Conservation (phyloP, 2,113 vertebrate species). For the Oceanodroma tethys region DNA sequence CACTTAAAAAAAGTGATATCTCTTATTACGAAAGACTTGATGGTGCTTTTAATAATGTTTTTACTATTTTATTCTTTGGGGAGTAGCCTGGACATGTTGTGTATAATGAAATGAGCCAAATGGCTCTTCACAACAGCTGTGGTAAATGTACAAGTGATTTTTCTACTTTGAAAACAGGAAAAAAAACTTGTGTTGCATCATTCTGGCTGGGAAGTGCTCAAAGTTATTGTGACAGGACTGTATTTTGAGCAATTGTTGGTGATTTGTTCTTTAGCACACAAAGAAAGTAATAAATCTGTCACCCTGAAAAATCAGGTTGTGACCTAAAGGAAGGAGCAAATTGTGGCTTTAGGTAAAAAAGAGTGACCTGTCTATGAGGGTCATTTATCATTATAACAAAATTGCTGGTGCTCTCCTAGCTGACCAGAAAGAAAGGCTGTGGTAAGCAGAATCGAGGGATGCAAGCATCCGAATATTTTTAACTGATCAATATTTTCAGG, state of each 20-base stretch:
- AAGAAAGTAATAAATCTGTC: conserved; percentile 92
- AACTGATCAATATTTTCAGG: conserved; percentile 76
- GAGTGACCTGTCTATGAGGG: conserved; percentile 85
- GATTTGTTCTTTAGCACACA: conserved; percentile 84
- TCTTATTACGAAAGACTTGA: background rate
- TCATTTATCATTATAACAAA: conserved; percentile 92
- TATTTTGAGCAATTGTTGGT: conserved; percentile 79
- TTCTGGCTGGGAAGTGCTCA: conserved; percentile 18
- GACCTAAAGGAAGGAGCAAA: conserved; percentile 85
- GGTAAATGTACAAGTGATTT: background rate
- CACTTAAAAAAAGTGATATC: background rate
- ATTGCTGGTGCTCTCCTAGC: conserved; percentile 79
- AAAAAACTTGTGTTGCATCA: conserved; percentile 1
- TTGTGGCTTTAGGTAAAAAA: conserved; percentile 88
- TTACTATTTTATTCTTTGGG: background rate
- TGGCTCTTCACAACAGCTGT: background rate
- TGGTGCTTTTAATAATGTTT: background rate
- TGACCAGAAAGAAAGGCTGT: conserved; percentile 83
- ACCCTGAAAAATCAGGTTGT: conserved; percentile 84
- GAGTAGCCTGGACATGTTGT: background rate
- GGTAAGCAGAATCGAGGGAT: conserved; percentile 84
- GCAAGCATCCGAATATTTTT: conserved; percentile 75
- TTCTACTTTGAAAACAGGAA: conserved; percentile 28
- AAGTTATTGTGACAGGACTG: conserved; percentile 62
- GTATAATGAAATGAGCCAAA: background rate